Base-by-base conservation (phyloP, 2,888 invertebrate species). In the Eubasilissa splendida region DNA sequence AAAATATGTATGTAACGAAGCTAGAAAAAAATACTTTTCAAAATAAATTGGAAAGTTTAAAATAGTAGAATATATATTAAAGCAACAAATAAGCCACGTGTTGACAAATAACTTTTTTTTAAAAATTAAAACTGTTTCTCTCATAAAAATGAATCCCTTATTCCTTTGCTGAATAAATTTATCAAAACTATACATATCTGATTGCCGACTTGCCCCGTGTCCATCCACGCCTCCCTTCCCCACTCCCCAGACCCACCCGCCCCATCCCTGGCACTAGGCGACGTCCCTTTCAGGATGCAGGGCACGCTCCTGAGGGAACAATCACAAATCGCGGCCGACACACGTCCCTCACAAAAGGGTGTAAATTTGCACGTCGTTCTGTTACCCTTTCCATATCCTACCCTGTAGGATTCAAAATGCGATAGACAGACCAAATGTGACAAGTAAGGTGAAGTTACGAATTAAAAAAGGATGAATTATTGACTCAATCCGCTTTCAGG, bases 291-390 rank as follows among this genome's bases (percentile, higher is more conserved):
- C 70, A 54, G 80, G 73, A 83, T 80, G 80, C 83, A 71, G 66
- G 71, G 73, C 82, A 83, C 83, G 83, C 78, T 80, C 79, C 79
- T 9, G 58, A 68, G 81, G 81, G 82, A 84, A 84, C 84, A 84
- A 84, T 84, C 84, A 84, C 84, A 83, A 83, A 84, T 84, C 84
- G 84, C 83, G 80, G 80, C 82, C 82, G 84, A 76, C 84, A 84
- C 84, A 80, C 83, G 83, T 78, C 82, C 83, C 79, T 82, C 78
- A 84, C 84, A 84, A 84, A 84, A 80, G 83, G 81, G 84, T 83
- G 80, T 83, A 83, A 84, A 84, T 84, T 84, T 84, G 84, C 84
- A 84, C 84, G 84, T 81, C 83, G 84, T 80, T 81, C 82, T 83
- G 82, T 82, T 77, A 80, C 83, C 83, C 85, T 84, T 79, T 77